Percentiles rank a stretch among this genome's conserved stretches.
Evolutionary conservation across 2,113 vertebrate species (phyloP).

Genomic region (Mirounga angustirostris): DNA sequence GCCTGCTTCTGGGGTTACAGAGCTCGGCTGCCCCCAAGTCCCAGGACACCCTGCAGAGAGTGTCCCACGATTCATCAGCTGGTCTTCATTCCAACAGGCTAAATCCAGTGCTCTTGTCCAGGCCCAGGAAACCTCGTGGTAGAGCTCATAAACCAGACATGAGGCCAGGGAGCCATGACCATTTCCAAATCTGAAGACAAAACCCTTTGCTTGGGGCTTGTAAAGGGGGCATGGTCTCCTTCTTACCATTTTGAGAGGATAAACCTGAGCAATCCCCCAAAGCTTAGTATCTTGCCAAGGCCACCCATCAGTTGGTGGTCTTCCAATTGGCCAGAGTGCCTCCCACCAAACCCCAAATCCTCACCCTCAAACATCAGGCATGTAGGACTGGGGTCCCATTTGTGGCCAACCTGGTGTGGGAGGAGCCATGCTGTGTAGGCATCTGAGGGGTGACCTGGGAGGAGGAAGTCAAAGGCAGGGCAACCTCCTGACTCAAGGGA

Average conservation of each 20-base stretch:
- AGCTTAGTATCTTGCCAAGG: not conserved
- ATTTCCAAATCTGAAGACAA: not conserved
- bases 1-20: not conserved
- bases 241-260: not conserved
- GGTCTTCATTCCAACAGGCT: not conserved
- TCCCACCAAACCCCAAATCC: not conserved
- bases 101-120: not conserved
- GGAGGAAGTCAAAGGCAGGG: not conserved
- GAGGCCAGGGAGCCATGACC: not conserved
- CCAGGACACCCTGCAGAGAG: not conserved
- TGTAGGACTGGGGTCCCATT: not conserved
- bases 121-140: not conserved
- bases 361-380: not conserved
- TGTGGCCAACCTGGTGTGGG: not conserved
- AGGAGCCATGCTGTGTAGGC: not conserved
- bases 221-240: not conserved
- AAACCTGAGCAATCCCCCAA: not conserved
- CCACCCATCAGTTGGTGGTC: not conserved
- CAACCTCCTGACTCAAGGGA: not conserved
- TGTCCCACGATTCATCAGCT: not conserved
- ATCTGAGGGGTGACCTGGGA: not conserved
- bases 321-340: not conserved
- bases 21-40: not conserved
- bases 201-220: not conserved
- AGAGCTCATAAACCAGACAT: not conserved